phyloP scores from a whole-genome alignment of 2,113 vertebrate genomes.

The Phalacrocorax pelagicus region DNA sequence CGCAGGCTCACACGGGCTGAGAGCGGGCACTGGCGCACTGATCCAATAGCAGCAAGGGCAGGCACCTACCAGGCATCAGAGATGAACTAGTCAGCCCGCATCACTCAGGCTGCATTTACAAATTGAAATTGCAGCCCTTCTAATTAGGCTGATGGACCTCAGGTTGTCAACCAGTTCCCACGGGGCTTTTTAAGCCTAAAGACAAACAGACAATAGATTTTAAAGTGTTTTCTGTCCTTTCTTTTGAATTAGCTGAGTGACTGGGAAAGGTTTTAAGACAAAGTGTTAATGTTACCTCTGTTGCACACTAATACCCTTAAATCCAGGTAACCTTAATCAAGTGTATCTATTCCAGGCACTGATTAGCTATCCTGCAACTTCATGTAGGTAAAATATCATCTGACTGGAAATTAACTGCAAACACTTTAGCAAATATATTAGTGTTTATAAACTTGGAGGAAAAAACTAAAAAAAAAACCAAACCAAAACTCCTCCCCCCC shows the following conservation, averaged over 20 bases:
- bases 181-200: neutral
- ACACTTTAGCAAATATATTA: neutral
- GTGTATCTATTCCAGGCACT: neutral
- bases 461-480: too few relatives aligned
- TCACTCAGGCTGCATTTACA: neutral
- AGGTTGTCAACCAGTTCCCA: neutral
- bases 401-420: neutral
- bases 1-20: rapidly evolving
- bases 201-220: neutral
- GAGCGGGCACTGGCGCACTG: neutral
- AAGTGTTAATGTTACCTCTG: neutral
- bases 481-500: too few relatives aligned
- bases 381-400: neutral
- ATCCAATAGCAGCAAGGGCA: neutral
- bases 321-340: neutral
- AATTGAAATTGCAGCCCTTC: neutral
- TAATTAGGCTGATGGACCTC: neutral
- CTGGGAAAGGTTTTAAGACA: neutral
- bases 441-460: neutral
- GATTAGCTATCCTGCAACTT: neutral
- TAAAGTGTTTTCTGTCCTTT: neutral
- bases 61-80: neutral
- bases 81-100: neutral
- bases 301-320: neutral
- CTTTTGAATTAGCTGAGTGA: neutral